phyloP scores from a whole-genome alignment of 2,113 vertebrate species.

The Sorex fumeus region DNA sequence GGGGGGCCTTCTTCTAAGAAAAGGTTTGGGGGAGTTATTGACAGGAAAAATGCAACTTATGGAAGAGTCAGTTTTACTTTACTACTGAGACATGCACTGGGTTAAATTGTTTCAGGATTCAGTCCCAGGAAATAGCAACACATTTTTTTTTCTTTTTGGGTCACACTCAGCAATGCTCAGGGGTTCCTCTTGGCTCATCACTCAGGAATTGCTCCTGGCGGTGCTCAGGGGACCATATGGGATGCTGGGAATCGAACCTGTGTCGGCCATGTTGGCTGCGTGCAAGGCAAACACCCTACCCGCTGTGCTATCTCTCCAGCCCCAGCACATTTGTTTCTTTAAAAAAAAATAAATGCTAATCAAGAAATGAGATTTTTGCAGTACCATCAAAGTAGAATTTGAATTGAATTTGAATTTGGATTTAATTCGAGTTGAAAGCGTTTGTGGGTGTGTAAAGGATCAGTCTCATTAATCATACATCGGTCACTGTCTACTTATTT shows the following conservation, averaged over 20 bases:
- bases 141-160: too few relatives aligned
- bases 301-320: too few relatives aligned
- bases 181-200: too few relatives aligned
- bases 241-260: too few relatives aligned
- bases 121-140: conserved; percentile 19
- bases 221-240: too few relatives aligned
- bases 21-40: not conserved
- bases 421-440: conserved; percentile 23
- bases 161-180: too few relatives aligned
- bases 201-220: too few relatives aligned
- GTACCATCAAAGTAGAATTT: conserved; percentile 31
- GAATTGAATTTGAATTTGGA: not conserved
- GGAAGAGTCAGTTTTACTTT: conserved; percentile 39
- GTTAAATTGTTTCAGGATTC: conserved; percentile 40
- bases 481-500: not conserved
- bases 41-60: not conserved
- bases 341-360: conserved; percentile 6
- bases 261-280: too few relatives aligned
- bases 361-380: conserved; percentile 24
- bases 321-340: too few relatives aligned
- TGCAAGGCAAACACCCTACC: too few relatives aligned
- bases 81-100: conserved; percentile 36
- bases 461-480: not conserved
- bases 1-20: not conserved
- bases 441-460: not conserved